Evolutionary conservation across 2,797 vertebrate species (phyloP).

Genomic region (Falco cherrug): DNA sequence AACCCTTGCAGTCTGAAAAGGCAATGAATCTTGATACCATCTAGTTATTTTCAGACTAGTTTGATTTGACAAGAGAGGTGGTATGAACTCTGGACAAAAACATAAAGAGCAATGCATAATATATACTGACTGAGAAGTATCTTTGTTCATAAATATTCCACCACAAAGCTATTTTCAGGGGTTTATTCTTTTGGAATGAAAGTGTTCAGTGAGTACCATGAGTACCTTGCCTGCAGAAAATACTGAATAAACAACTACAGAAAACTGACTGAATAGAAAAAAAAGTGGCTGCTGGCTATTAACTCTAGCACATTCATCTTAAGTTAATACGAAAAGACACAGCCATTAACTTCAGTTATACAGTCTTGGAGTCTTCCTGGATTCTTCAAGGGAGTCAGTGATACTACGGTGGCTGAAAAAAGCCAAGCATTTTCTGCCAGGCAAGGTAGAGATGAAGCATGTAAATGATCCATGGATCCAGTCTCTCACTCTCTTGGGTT

Average conservation of each 20-base stretch:
- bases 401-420: not conserved
- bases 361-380: not conserved
- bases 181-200: not conserved
- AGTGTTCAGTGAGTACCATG: not conserved
- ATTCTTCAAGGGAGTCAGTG: not conserved
- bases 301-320: not conserved
- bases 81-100: not conserved
- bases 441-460: not conserved
- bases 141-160: not conserved
- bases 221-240: not conserved
- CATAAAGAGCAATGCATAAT: not conserved
- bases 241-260: not conserved
- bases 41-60: not conserved
- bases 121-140: not conserved
- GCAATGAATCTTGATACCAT: not conserved
- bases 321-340: not conserved
- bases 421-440: not conserved
- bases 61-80: not conserved
- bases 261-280: not conserved
- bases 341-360: not conserved
- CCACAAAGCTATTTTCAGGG: not conserved
- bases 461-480: not conserved
- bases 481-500: not conserved
- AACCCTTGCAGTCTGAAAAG: not conserved
- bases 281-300: not conserved